These are phyloP conservation scores for Drosophila incognita DNA, from an alignment of 2,888 invertebrate species.

Conservation along the genomic window DNA sequence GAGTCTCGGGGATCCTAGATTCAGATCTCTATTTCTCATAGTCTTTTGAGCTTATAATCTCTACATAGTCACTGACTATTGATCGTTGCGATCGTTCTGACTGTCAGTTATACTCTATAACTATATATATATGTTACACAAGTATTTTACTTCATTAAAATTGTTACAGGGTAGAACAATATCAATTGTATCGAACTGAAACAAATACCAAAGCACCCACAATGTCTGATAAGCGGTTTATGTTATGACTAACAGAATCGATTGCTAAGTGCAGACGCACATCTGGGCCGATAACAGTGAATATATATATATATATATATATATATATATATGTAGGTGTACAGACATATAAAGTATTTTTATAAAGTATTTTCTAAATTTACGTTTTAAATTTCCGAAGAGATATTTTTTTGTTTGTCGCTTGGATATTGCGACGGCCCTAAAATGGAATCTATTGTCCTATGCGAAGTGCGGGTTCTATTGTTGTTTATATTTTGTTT, in stretches of 20 bases:
- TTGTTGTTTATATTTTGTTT: not conserved
- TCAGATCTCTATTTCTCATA: not conserved
- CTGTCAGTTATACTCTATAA: not conserved
- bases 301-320: not conserved
- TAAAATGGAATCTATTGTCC: conserved; percentile 40
- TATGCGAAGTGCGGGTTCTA: not conserved
- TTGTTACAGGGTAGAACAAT: conserved; percentile 4
- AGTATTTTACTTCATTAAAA: not conserved
- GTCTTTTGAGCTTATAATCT: no score
- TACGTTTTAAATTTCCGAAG: conserved; percentile 2
- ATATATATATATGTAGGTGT: not conserved
- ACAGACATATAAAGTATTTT: no score
- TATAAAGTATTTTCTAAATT: not conserved
- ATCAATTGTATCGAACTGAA: not conserved
- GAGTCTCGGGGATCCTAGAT: not conserved
- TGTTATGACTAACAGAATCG: conserved; percentile 57
- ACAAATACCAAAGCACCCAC: conserved; percentile 20
- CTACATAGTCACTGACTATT: not conserved
- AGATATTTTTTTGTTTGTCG: not conserved
- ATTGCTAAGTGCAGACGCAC: conserved; percentile 28
- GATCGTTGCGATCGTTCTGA: not conserved
- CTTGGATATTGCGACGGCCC: conserved; percentile 13
- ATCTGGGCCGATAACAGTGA: conserved; percentile 25
- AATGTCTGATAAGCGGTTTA: conserved; percentile 43
- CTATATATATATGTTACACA: no score